Percentiles rank a stretch among this genome's conserved stretches.
Evolutionary conservation across 2,113 vertebrate genomes (phyloP).

Genomic region (Verasper variegatus): DNA sequence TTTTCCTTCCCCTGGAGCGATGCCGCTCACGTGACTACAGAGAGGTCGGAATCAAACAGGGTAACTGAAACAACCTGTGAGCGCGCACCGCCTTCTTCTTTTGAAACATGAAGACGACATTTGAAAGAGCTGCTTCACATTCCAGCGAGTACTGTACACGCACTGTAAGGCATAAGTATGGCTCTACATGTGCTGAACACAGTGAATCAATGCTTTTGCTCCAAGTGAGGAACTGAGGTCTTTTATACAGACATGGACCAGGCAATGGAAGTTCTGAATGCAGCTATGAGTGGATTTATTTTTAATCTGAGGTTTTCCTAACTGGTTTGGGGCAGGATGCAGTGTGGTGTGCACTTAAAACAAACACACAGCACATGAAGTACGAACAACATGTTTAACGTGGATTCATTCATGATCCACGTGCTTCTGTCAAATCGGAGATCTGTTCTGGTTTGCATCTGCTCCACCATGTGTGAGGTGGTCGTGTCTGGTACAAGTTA

Average conservation of each 20-base stretch:
- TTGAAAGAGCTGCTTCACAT: neutral
- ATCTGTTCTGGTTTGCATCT: neutral
- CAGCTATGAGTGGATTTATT: neutral
- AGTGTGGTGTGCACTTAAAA: neutral
- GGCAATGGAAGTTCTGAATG: slow-evolving; percentile 12
- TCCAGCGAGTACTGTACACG: neutral
- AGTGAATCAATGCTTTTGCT: neutral
- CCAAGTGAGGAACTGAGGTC: neutral
- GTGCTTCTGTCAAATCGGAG: neutral
- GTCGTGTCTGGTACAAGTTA: neutral
- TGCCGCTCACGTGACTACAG: neutral
- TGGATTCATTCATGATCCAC: neutral
- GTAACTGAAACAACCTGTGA: slow-evolving; percentile 4
- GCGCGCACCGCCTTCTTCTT: neutral
- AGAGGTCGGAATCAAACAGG: neutral
- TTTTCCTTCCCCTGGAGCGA: neutral
- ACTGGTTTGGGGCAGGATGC: slow-evolving; percentile 1
- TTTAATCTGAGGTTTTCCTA: slow-evolving; percentile 10
- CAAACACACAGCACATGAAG: neutral
- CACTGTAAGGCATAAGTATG: neutral
- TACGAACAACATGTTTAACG: neutral
- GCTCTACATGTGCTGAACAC: neutral
- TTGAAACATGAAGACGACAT: slow-evolving; percentile 2
- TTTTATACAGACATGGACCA: neutral
- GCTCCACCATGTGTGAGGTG: neutral